Base-by-base conservation (phyloP, 2,888 invertebrate genomes). In the Dynastes grantii region DNA sequence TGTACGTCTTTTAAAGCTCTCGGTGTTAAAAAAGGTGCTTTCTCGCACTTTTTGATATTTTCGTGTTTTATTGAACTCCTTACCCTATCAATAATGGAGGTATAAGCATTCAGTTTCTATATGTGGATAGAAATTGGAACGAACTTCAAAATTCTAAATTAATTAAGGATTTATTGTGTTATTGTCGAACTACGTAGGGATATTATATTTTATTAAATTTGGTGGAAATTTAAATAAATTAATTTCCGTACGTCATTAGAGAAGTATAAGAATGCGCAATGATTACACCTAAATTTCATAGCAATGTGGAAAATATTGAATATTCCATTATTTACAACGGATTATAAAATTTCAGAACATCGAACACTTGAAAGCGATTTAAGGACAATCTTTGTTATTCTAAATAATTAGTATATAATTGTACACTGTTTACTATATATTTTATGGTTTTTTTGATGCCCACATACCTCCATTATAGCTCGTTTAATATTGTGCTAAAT, bases 401-500 rank as follows among this genome's bases (percentile, higher is more conserved):
- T 67, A 45, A 67, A 67, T 49, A 22, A 22, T 49, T 8, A 45
- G 8, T 45, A 45, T 45, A 45, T 45, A 11, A 11, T 45, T 45
- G 45, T 45, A 11, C 9, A 11, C 45, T 45, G 45, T 37, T 37
- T 37, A 5, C 16, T 53, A 45, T 22, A 16, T 9, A n/a, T 22
- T 22, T 16, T 5, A 49, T 67, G 11, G 5, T 16, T 67, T 67
- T 3, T 49, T 2, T 49, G 45, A 9, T 45, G 16, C 49, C 67
- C 45, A 5, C 22, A 67, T 67, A 49, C 27, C 67, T 67, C 67
- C 67, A 67, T 67, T 67, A 67, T 32, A 16, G 4, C 22, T 67
- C n/a, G n/a, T 16, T 67, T n/a, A 49, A 67, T 67, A 67, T 67
- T 13, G 67, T 67, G 64, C 45, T 67, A 49, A 67, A 45, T 67